Percentiles rank a stretch among this genome's conserved stretches.
Conservation (phyloP, 2,113 vertebrate species). For the Chaetodon trifascialis region DNA sequence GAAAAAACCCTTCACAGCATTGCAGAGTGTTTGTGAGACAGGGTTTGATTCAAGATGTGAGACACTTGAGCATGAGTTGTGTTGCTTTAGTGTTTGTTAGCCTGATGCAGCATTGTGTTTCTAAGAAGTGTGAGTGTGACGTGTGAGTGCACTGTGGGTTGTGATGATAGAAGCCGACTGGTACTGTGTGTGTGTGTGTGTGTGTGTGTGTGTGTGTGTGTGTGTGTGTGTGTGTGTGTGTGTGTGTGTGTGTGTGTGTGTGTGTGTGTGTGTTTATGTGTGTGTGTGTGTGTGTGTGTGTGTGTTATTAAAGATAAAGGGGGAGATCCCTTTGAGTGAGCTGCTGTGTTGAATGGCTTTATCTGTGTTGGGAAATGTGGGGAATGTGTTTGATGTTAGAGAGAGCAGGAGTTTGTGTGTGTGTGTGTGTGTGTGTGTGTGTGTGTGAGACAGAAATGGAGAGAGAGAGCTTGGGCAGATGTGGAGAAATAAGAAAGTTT, state of each 20-base stretch:
- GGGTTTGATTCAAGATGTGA: not conserved
- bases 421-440: constrained; percentile 1
- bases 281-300: constrained; percentile 4
- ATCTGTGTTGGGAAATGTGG: constrained; percentile 70
- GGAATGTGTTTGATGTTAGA: constrained; percentile 75
- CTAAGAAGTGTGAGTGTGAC: not conserved
- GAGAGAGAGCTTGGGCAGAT: constrained; percentile 33
- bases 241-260: not conserved
- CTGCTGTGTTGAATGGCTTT: constrained; percentile 61
- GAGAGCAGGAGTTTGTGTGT: constrained; percentile 22
- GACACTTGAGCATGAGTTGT: not conserved
- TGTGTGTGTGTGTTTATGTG: not conserved
- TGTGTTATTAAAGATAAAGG: constrained; percentile 50
- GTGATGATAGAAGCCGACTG: constrained; percentile 30
- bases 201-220: constrained; percentile 4
- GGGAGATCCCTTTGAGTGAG: constrained; percentile 55
- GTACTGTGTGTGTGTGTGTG: not conserved
- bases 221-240: constrained; percentile 4
- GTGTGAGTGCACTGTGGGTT: constrained; percentile 11
- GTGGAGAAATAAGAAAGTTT: not conserved
- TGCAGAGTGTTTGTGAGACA: not conserved
- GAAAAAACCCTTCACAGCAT: not conserved
- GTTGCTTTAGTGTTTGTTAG: not conserved
- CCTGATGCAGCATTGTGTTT: not conserved
- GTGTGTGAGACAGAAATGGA: not conserved